Evolutionary conservation across 2,888 invertebrate genomes (phyloP).

Genomic region (Catotricha subobsoleta): DNA sequence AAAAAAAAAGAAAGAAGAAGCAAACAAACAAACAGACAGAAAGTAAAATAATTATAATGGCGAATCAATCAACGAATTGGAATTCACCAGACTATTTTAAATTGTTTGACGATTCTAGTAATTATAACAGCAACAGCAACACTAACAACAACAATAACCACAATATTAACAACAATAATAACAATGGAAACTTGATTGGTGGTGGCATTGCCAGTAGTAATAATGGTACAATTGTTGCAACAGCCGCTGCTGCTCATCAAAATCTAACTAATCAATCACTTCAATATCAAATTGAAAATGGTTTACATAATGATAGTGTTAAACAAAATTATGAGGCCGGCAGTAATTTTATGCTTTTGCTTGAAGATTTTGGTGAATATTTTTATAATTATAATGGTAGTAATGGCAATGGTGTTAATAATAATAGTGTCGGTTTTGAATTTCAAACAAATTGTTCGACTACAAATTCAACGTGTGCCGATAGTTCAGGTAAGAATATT

Average conservation of each 20-base stretch:
- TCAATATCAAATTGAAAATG: constrained; percentile 6
- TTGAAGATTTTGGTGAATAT: constrained; percentile 65
- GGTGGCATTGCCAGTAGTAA: neutral
- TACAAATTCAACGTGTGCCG: constrained; percentile 22
- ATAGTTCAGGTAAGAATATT: neutral
- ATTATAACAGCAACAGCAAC: neutral
- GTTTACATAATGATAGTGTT: neutral
- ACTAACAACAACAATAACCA: too few species aligned
- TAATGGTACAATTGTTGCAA: neutral
- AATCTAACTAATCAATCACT: constrained; percentile 5
- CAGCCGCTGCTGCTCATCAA: neutral
- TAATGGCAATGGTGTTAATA: neutral
- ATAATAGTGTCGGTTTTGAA: constrained; percentile 2
- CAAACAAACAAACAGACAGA: neutral
- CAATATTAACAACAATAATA: neutral
- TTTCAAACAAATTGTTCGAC: constrained; percentile 16
- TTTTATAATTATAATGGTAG: constrained; percentile 37
- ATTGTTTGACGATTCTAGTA: constrained; percentile 13
- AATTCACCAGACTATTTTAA: constrained; percentile 15
- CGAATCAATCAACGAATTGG: constrained; percentile 7
- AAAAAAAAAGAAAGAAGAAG: neutral
- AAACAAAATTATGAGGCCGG: constrained; percentile 14
- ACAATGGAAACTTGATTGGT: constrained; percentile 1
- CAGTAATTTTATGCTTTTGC: constrained; percentile 40
- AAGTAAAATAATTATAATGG: neutral